Evolutionary conservation across 2,888 invertebrate genomes (phyloP).

Genomic region (Drosophila prolongata): DNA sequence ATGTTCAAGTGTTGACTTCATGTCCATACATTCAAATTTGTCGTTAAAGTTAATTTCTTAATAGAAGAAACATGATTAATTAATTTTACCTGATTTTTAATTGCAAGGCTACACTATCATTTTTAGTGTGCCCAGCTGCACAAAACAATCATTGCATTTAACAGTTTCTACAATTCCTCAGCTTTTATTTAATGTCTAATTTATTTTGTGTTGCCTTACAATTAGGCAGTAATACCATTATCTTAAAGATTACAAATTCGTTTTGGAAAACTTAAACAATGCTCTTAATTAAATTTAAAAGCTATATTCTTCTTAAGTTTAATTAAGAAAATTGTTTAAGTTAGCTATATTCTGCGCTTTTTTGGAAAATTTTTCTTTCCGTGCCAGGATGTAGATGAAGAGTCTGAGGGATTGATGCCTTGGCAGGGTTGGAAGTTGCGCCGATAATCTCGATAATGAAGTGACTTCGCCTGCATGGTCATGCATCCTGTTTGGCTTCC

Average conservation of each 20-base stretch:
- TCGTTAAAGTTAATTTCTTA: not conserved
- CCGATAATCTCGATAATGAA: conserved; percentile 82
- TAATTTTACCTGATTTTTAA: too few species aligned
- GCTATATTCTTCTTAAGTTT: too few species aligned
- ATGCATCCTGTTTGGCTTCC: conserved; percentile 67
- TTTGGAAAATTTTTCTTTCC: conserved; percentile 2
- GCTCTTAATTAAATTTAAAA: too few species aligned
- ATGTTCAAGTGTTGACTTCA: not conserved
- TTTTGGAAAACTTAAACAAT: too few species aligned
- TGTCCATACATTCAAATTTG: not conserved
- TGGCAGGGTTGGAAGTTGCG: conserved; percentile 76
- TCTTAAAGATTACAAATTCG: too few species aligned
- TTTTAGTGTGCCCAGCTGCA: not conserved
- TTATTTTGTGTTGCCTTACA: too few species aligned
- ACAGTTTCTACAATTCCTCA: too few species aligned
- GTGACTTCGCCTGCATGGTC: conserved; percentile 78
- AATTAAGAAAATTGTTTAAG: too few species aligned
- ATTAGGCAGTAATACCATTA: too few species aligned
- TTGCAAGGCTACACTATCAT: not conserved
- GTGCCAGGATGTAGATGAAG: conserved; percentile 40
- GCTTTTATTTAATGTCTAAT: too few species aligned
- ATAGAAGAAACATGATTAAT: not conserved
- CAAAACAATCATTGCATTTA: not conserved
- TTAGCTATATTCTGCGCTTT: too few species aligned
- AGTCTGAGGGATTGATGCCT: conserved; percentile 55